These are phyloP conservation scores for Tetrapedia diversipes DNA, from an alignment of 2,888 invertebrate genomes.

Conservation along the genomic window DNA sequence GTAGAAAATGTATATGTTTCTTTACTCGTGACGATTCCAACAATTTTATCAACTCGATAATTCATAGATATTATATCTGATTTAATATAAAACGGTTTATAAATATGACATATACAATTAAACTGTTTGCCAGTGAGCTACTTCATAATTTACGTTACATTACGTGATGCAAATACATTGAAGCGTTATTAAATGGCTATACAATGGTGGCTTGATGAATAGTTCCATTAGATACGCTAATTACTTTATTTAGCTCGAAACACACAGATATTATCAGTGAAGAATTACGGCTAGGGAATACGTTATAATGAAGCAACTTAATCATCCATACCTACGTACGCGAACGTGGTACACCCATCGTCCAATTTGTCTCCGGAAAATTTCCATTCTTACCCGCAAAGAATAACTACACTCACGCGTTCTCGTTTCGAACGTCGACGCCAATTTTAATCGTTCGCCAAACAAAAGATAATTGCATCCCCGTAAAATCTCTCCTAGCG, in stretches of 20 bases:
- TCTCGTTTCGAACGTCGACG: neutral
- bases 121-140: neutral
- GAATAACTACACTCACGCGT: neutral
- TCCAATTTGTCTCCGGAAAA: neutral
- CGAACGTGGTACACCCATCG: neutral
- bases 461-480: neutral
- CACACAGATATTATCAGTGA: constrained; percentile 5
- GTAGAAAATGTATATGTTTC: too few relatives aligned
- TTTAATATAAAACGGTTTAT: too few relatives aligned
- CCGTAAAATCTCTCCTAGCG: neutral
- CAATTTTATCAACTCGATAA: too few relatives aligned
- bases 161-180: neutral
- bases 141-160: neutral
- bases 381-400: too few relatives aligned
- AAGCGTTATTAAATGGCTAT: neutral
- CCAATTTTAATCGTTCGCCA: neutral
- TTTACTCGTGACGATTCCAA: too few relatives aligned
- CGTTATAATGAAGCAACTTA: constrained; percentile 1
- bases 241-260: constrained; percentile 22
- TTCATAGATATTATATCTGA: too few relatives aligned
- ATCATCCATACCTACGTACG: neutral
- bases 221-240: constrained; percentile 45
- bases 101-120: neutral
- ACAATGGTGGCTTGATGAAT: constrained; percentile 6
- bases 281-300: constrained; percentile 20